phyloP scores from a whole-genome alignment of 2,888 invertebrate genomes.

The Tromatobia lineatoria region DNA sequence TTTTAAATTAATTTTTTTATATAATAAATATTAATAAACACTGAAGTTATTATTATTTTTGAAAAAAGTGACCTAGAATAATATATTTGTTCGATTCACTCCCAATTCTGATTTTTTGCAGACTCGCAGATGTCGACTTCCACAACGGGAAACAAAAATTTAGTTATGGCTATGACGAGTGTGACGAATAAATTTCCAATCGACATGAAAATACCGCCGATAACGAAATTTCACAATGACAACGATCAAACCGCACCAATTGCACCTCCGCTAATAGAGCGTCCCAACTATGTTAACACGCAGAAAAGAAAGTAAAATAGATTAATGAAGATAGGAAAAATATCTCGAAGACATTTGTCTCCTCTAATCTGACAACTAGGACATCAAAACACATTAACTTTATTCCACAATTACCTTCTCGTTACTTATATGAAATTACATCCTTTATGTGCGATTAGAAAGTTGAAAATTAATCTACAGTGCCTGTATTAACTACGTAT shows the following conservation, averaged over 20 bases:
- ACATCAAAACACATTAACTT: neutral
- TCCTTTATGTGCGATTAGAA: neutral
- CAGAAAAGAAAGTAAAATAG: neutral
- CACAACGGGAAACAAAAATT: constrained; percentile 67
- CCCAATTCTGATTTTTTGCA: constrained; percentile 47
- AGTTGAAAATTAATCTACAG: neutral
- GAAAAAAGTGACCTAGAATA: no score
- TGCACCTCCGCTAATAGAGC: neutral
- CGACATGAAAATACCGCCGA: constrained; percentile 41
- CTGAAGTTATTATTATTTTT: no score
- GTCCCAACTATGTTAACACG: neutral
- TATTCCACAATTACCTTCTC: neutral
- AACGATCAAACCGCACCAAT: constrained; percentile 30
- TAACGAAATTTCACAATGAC: constrained; percentile 14
- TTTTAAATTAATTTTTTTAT: no score
- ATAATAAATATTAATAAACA: no score
- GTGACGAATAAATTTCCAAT: constrained; percentile 51
- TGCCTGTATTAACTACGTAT: neutral
- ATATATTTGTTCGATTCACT: no score
- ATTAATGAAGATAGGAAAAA: constrained; percentile 8
- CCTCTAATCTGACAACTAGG: neutral
- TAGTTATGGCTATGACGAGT: constrained; percentile 58
- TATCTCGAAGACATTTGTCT: constrained; percentile 1
- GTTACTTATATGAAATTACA: neutral
- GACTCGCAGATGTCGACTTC: constrained; percentile 71